Evolutionary conservation across 2,797 vertebrate species (phyloP).

Genomic region (Distichodus sexfasciatus): DNA sequence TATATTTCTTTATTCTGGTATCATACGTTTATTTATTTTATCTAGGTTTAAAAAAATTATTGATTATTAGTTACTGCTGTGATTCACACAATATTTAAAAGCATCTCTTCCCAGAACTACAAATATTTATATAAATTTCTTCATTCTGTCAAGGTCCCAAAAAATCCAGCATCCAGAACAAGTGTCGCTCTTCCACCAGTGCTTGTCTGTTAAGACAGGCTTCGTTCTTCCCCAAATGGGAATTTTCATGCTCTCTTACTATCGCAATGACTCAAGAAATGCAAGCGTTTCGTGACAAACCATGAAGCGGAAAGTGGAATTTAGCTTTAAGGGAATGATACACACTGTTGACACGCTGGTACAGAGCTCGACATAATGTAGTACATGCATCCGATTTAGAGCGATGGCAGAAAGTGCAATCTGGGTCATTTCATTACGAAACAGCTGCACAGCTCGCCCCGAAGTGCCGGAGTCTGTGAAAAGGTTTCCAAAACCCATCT

Average conservation of each 20-base stretch:
- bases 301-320: conserved; percentile 29
- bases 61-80: conserved; percentile 7
- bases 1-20: no score
- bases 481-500: conserved; percentile 8
- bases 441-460: conserved; percentile 1
- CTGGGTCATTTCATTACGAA: conserved; percentile 69
- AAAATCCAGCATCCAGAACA: background rate
- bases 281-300: conserved; percentile 1
- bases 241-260: conserved; percentile 28
- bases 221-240: conserved; percentile 9
- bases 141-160: conserved; percentile 9
- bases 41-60: background rate
- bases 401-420: conserved; percentile 62
- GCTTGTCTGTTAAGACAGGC: conserved; percentile 7
- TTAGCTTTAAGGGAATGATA: conserved; percentile 57
- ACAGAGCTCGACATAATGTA: conserved; percentile 64
- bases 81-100: no score
- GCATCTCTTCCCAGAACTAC: no score
- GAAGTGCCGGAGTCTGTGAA: conserved; percentile 45
- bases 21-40: no score
- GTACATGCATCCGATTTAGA: conserved; percentile 63
- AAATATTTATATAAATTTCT: background rate
- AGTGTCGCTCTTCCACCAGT: conserved; percentile 6
- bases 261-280: conserved; percentile 21
- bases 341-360: conserved; percentile 65